Conservation (phyloP, 2,888 invertebrate species). For the Tromatobia lineatoria region DNA sequence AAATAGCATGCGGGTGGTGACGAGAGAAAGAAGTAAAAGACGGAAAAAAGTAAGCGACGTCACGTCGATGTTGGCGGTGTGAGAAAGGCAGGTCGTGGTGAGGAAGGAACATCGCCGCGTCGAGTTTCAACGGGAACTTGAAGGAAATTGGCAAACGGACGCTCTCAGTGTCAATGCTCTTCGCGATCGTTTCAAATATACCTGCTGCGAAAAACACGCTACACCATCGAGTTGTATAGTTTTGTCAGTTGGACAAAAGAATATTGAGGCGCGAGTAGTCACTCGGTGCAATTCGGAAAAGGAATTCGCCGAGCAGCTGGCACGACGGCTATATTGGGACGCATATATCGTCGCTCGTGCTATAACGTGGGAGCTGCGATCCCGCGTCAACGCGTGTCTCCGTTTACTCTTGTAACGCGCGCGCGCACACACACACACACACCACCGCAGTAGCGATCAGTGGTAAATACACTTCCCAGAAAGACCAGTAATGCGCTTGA, state of each 20-base stretch:
- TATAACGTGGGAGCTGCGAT: not conserved
- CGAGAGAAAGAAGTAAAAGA: slow-evolving; percentile 30
- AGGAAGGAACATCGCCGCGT: slow-evolving; percentile 48
- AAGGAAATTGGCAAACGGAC: slow-evolving; percentile 43
- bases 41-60: slow-evolving; percentile 46
- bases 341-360: no score
- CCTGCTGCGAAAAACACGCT: not conserved
- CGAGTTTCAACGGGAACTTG: slow-evolving; percentile 52
- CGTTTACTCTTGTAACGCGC: slow-evolving; percentile 30
- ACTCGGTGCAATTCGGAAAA: slow-evolving; percentile 58
- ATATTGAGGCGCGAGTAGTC: slow-evolving; percentile 37
- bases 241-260: slow-evolving; percentile 60
- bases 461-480: slow-evolving; percentile 43
- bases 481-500: slow-evolving; percentile 38
- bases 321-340: slow-evolving; percentile 4
- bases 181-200: slow-evolving; percentile 23
- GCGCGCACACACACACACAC: no score
- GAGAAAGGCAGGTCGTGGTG: slow-evolving; percentile 63
- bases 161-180: slow-evolving; percentile 55
- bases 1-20: slow-evolving; percentile 40
- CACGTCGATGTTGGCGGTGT: slow-evolving; percentile 33
- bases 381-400: slow-evolving; percentile 19
- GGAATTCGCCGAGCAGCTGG: slow-evolving; percentile 65
- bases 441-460: slow-evolving; percentile 31
- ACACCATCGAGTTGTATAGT: not conserved